Base-by-base conservation (phyloP, 2,113 vertebrate genomes). In the Centropus bengalensis region DNA sequence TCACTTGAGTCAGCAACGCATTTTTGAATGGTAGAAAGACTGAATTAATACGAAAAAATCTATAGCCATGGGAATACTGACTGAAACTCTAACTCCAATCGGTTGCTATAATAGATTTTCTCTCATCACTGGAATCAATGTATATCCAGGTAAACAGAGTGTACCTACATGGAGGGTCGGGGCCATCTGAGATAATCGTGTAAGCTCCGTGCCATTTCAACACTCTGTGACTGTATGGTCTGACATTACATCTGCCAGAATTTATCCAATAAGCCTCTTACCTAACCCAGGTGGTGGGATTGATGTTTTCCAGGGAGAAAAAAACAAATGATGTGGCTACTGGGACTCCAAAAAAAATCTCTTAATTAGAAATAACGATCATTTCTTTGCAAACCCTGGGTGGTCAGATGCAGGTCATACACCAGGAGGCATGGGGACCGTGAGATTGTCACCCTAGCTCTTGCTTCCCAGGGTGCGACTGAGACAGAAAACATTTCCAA, bases 381-480 rank as follows among this genome's bases (percentile, higher is more conserved):
- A 19, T 88, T 80, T 90, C 38, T 27, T 74, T 32, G 59, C 38
- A 64, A 80, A 56, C 23, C 0, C 0, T 2, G 3, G 45, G 28
- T 59, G 47, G 36, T 36, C 9, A 36, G 62, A 73, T 36, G 47
- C 28, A 40, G 70, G 49, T 38, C 60, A 49, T 1, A 10, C 21
- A n/a, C 32, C 1, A 0, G 12, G 55, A 64, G 70, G 47, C 52
- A 33, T 0, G 3, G 26, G 27, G 38, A 70, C 21, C 59, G 21
- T 14, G 49, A 83, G 68, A 16, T 51, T 0, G 2, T 38, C 5
- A 2, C 1, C 3, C 9, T 59, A 28, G 59, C 47, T 73, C 45
- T 87, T 42, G 19, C 71, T 89, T 94, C 73, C 47, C 33, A 30
- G 63, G 70, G 51, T 2, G 1, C 6, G 8, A 10, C 1, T 32